phyloP scores from a whole-genome alignment of 2,888 invertebrate genomes.

The Polyommatus iphigenia region DNA sequence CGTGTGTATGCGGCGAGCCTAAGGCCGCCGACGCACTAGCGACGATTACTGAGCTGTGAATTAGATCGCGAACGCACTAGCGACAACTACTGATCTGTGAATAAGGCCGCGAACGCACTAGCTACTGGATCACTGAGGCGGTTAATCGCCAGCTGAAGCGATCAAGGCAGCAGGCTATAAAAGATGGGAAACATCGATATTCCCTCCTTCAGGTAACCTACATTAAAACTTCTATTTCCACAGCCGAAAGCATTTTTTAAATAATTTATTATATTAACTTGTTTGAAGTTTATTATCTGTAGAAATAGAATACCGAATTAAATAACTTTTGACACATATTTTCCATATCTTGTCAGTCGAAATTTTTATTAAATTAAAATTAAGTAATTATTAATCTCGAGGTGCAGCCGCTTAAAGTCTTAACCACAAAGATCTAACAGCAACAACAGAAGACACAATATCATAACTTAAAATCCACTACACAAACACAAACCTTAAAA shows the following conservation, averaged over 20 bases:
- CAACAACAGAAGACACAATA: no score
- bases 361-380: no score
- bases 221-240: background rate
- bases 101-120: background rate
- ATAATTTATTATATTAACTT: no score
- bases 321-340: no score
- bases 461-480: no score
- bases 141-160: background rate
- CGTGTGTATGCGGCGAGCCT: background rate
- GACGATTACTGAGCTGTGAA: background rate
- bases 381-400: no score
- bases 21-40: background rate
- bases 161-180: background rate
- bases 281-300: no score
- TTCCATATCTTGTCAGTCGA: no score
- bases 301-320: no score
- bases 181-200: background rate
- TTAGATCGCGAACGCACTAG: background rate
- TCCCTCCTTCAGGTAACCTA: background rate
- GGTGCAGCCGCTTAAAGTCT: no score
- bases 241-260: no score
- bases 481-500: background rate
- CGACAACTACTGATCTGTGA: background rate
- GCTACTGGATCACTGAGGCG: background rate
- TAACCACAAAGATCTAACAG: no score